These are phyloP conservation scores for Sinodicranocentrus sp. DNA, from an alignment of 2,888 invertebrate genomes.

Conservation along the genomic window DNA sequence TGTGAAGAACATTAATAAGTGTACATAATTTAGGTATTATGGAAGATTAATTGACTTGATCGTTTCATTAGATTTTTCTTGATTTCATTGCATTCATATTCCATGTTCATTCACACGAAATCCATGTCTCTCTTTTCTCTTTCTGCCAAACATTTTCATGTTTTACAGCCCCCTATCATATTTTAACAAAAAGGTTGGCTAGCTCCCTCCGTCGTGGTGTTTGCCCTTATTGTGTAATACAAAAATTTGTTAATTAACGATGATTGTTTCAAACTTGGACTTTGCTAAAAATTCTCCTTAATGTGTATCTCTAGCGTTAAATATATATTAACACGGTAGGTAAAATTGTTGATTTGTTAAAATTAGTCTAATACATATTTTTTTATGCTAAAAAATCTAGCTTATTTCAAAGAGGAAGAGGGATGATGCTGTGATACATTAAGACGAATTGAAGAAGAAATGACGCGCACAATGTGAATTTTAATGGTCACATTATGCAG, in stretches of 20 bases:
- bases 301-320: not conserved
- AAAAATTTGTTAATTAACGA: conserved; percentile 30
- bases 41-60: conserved; percentile 66
- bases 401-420: conserved; percentile 19
- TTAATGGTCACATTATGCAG: conserved; percentile 10
- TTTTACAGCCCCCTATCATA: conserved; percentile 20
- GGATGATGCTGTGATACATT: conserved; percentile 14
- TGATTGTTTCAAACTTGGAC: conserved; percentile 62
- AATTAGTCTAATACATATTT: conserved; percentile 9
- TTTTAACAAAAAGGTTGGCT: conserved; percentile 12
- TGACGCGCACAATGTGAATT: conserved; percentile 3
- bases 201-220: not conserved
- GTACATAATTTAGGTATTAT: conserved; percentile 29
- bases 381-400: conserved; percentile 13
- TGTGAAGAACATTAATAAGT: no score
- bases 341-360: conserved; percentile 51
- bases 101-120: conserved; percentile 5
- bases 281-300: conserved; percentile 11
- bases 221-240: not conserved
- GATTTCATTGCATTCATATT: conserved; percentile 20
- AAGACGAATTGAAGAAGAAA: not conserved
- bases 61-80: conserved; percentile 46
- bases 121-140: not conserved
- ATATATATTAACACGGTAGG: conserved; percentile 21
- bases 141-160: conserved; percentile 18